A percentile compares a stretch with the other conserved stretches of the same genome.
Conservation (phyloP, 1,140 invertebrate species). For the Hirudo medicinalis region DNA sequence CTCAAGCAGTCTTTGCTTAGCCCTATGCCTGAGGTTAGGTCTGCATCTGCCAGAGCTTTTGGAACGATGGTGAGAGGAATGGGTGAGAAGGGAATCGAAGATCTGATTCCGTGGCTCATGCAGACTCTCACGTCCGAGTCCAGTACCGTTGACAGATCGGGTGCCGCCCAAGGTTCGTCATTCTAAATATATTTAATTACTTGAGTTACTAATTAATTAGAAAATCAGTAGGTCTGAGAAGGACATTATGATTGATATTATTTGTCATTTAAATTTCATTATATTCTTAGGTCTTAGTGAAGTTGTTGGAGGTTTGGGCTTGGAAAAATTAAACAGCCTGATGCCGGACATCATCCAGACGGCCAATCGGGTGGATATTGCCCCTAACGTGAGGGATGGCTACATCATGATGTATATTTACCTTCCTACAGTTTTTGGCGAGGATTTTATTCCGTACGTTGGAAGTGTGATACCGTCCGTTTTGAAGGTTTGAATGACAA, state of each 20-base stretch:
- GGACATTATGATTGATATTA: too few relatives aligned
- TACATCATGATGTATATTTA: conserved; percentile 99
- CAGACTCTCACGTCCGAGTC: conserved; percentile 88
- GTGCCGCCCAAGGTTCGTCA: conserved; percentile 36
- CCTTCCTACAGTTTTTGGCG: conserved; percentile 87
- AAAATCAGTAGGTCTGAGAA: too few relatives aligned
- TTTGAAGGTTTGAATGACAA: conserved; percentile 51
- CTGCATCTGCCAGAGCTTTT: conserved; percentile 78
- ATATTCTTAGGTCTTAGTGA: conserved; percentile 44
- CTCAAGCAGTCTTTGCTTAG: conserved; percentile 88
- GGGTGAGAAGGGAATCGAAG: conserved; percentile 83
- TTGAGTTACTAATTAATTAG: too few relatives aligned
- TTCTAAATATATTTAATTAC: conserved; percentile 42
- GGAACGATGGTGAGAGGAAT: conserved; percentile 95
- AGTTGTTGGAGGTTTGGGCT: conserved; percentile 87
- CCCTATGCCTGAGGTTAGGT: conserved; percentile 89
- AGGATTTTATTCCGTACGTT: conserved; percentile 89
- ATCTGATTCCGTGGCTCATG: conserved; percentile 85
- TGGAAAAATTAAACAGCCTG: conserved; percentile 81
- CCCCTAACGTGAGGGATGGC: conserved; percentile 93
- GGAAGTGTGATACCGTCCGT: conserved; percentile 95
- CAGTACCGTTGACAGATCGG: conserved; percentile 85
- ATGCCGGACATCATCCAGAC: conserved; percentile 97
- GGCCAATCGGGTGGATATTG: conserved; percentile 72
- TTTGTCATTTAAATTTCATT: conserved; percentile 9